These are phyloP conservation scores for Myrmophylax atrothorax DNA, from an alignment of 2,113 vertebrate genomes.

Conservation along the genomic window DNA sequence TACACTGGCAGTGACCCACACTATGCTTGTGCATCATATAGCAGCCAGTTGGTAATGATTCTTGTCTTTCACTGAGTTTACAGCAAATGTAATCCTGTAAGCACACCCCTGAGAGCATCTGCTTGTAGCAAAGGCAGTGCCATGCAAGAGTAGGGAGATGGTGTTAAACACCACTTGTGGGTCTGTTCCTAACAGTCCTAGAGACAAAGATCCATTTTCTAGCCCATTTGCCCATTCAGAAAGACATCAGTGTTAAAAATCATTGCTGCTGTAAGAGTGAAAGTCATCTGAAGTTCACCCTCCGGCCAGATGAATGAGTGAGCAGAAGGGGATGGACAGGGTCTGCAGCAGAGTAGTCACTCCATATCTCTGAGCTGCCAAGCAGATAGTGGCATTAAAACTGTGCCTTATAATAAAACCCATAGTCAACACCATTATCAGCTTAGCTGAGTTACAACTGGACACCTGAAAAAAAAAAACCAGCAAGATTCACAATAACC, in stretches of 20 bases:
- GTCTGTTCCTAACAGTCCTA: background rate
- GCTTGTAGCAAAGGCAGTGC: background rate
- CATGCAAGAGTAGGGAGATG: background rate
- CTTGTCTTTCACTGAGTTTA: background rate
- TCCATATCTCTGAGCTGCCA: background rate
- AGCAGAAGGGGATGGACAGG: background rate
- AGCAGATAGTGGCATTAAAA: background rate
- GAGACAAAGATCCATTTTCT: background rate
- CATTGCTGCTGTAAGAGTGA: background rate
- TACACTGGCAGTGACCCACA: background rate
- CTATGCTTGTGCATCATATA: background rate
- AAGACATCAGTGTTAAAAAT: background rate
- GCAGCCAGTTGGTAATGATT: background rate
- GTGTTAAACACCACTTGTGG: background rate
- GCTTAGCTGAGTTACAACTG: background rate
- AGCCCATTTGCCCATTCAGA: background rate
- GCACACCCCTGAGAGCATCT: background rate
- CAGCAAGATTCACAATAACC: background rate
- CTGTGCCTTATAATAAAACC: background rate
- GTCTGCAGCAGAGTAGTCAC: background rate
- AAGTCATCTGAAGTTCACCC: background rate
- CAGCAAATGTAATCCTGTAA: background rate
- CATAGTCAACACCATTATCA: background rate
- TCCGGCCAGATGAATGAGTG: background rate
- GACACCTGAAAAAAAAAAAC: background rate